Conservation (phyloP, 2,113 vertebrate genomes). For the Cygnus atratus region DNA sequence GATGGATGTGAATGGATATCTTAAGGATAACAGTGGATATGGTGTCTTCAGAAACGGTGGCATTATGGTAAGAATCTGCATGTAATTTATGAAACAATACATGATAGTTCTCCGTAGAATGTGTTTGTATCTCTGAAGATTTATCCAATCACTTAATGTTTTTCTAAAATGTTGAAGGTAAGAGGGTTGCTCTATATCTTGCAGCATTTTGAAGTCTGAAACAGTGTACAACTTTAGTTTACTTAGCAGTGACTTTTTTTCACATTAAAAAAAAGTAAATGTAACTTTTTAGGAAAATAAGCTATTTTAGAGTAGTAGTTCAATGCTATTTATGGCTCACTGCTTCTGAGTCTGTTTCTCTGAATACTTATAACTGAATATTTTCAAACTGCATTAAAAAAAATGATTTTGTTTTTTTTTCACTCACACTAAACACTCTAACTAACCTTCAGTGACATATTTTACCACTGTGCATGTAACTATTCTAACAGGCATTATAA, state of each 20-base stretch:
- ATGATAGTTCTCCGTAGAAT: neutral
- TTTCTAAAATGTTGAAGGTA: neutral
- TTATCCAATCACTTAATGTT: neutral
- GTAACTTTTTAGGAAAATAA: neutral
- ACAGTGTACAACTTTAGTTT: neutral
- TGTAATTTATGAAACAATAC: neutral
- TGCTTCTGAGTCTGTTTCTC: slow-evolving; percentile 12
- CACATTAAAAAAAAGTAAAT: neutral
- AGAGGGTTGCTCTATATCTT: neutral
- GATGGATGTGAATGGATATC: neutral
- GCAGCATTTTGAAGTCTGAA: slow-evolving; percentile 23
- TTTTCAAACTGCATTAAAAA: neutral
- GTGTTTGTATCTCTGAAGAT: neutral
- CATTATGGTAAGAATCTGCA: slow-evolving; percentile 48
- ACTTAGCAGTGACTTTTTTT: slow-evolving; percentile 14
- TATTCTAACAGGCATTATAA: neutral
- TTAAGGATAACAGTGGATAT: neutral
- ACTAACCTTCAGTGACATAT: neutral
- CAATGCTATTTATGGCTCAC: neutral
- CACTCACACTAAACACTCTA: neutral
- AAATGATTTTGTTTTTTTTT: neutral
- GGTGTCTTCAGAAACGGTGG: neutral
- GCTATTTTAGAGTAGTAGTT: slow-evolving; percentile 1
- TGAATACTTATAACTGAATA: slow-evolving; percentile 18
- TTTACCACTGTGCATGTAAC: neutral